Evolutionary conservation across 1,140 invertebrate species (phyloP).

Genomic region (Linepithema humile): DNA sequence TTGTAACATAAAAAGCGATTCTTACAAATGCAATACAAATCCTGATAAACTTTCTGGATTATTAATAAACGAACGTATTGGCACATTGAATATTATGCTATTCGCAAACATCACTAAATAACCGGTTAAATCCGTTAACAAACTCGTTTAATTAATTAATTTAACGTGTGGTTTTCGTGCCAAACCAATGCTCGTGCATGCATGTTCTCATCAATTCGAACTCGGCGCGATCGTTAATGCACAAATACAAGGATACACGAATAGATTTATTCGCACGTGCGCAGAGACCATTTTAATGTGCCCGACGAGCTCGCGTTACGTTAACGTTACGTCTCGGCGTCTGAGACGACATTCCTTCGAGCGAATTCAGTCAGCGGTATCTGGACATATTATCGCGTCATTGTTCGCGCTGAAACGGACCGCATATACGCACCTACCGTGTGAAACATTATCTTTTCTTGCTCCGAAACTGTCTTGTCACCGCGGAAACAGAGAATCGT

Average conservation of each 20-base stretch:
- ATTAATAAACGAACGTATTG: background rate
- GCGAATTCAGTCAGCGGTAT: conserved; percentile 18
- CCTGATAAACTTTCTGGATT: background rate
- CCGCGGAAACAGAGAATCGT: background rate
- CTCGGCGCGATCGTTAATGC: conserved; percentile 32
- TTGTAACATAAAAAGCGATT: background rate
- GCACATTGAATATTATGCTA: background rate
- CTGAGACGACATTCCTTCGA: background rate
- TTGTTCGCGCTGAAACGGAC: conserved; percentile 30
- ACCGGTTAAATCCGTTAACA: conserved; percentile 6
- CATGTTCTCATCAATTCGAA: conserved; percentile 13
- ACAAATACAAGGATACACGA: background rate
- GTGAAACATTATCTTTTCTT: conserved; percentile 32
- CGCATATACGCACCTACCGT: background rate
- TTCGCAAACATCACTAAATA: background rate
- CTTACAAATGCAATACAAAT: background rate
- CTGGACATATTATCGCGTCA: conserved; percentile 39
- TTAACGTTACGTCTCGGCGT: conserved; percentile 9
- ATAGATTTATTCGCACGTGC: conserved; percentile 18
- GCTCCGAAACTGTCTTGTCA: conserved; percentile 21
- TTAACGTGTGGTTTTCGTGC: background rate
- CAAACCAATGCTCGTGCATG: background rate
- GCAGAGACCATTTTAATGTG: conserved; percentile 34
- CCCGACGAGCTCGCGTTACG: conserved; percentile 39
- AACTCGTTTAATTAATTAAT: conserved; percentile 45